Evolutionary conservation across 2,888 invertebrate species (phyloP).

Genomic region (Idaea biselata): DNA sequence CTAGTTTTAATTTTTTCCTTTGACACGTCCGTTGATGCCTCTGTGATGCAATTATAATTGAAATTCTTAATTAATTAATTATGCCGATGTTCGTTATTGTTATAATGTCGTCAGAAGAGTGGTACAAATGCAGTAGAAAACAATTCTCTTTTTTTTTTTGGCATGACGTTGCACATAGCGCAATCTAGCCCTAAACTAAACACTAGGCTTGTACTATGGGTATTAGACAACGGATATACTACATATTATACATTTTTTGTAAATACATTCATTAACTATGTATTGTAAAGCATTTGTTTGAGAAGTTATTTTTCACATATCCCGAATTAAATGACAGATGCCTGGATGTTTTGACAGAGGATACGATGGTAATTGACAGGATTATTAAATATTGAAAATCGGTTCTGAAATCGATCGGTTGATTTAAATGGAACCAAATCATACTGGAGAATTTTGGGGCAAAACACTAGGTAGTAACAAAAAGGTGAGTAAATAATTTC

Average conservation of each 20-base stretch:
- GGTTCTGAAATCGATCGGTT: background rate
- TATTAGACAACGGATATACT: no score
- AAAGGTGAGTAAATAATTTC: no score
- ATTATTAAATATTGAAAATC: constrained; percentile 1
- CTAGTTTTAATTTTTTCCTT: constrained; percentile 55
- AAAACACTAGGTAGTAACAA: no score
- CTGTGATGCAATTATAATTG: background rate
- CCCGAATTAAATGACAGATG: background rate
- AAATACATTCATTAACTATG: background rate
- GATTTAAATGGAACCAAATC: background rate
- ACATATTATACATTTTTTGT: no score
- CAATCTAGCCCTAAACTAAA: no score
- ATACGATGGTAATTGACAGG: background rate
- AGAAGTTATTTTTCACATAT: background rate
- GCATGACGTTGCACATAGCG: no score
- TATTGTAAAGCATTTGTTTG: background rate
- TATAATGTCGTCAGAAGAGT: no score
- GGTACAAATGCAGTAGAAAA: no score
- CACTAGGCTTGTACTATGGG: no score
- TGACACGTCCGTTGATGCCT: constrained; percentile 29
- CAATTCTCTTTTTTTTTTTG: no score
- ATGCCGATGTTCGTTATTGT: background rate
- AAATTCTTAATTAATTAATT: background rate
- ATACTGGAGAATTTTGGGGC: no score
- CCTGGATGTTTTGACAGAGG: background rate